These are phyloP conservation scores for Hippocampus kuda DNA, from an alignment of 2,797 vertebrate species.

Conservation along the genomic window DNA sequence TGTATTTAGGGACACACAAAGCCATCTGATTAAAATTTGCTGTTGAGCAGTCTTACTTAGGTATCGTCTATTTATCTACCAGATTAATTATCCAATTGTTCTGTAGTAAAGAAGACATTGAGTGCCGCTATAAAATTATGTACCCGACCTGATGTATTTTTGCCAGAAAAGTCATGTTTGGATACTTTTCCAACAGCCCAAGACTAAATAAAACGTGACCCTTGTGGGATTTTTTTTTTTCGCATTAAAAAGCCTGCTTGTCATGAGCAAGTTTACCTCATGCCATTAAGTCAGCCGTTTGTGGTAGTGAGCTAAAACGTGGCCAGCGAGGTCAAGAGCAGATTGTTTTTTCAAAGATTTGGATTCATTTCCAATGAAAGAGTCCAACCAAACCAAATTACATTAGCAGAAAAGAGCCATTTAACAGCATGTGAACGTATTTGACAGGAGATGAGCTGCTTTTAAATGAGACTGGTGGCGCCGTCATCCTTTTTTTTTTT, in stretches of 20 bases:
- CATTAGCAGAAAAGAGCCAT: conserved; percentile 1
- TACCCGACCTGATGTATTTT: not conserved
- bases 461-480: conserved; percentile 1
- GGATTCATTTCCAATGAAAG: not conserved
- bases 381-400: not conserved
- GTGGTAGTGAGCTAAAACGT: not conserved
- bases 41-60: no score
- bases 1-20: no score
- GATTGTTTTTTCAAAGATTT: not conserved
- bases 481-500: conserved; percentile 9
- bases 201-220: conserved; percentile 5
- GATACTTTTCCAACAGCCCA: conserved; percentile 1
- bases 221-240: conserved; percentile 1
- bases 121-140: not conserved
- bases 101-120: not conserved
- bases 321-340: not conserved
- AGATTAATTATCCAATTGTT: not conserved
- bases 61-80: not conserved
- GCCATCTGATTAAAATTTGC: no score
- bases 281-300: conserved; percentile 3
- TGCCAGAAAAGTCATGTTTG: not conserved
- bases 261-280: conserved; percentile 7
- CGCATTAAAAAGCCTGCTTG: conserved; percentile 1
- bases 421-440: not conserved
- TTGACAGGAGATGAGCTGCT: conserved; percentile 1